phyloP scores from a whole-genome alignment of 2,888 invertebrate species.

The Nephrotoma appendiculata region DNA sequence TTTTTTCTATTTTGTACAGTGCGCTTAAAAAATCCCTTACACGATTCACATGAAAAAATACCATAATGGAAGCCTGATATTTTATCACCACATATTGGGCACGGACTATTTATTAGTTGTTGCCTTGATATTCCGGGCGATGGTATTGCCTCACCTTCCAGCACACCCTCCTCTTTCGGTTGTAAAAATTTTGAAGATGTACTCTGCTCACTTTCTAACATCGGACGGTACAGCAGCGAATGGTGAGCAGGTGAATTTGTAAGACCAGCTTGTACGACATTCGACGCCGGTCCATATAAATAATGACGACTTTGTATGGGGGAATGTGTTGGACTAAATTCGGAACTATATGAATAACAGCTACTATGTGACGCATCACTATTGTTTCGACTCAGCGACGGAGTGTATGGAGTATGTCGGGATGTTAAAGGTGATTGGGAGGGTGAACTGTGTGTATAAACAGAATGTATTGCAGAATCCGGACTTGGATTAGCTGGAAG shows the following conservation, averaged over 20 bases:
- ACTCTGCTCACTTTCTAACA: slow-evolving; percentile 27
- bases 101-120: slow-evolving; percentile 83
- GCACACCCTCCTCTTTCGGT: slow-evolving; percentile 17
- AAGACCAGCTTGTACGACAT: slow-evolving; percentile 13
- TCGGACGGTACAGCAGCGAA: slow-evolving; percentile 39
- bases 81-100: slow-evolving; percentile 90
- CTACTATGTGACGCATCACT: slow-evolving; percentile 83
- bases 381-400: slow-evolving; percentile 75
- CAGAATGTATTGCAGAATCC: slow-evolving; percentile 79
- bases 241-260: slow-evolving; percentile 31
- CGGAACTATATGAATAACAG: slow-evolving; percentile 73
- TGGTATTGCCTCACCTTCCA: slow-evolving; percentile 30
- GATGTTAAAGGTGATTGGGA: slow-evolving; percentile 77
- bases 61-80: slow-evolving; percentile 97
- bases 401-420: slow-evolving; percentile 65
- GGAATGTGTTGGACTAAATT: slow-evolving; percentile 74
- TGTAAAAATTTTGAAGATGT: slow-evolving; percentile 15
- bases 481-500: slow-evolving; percentile 72
- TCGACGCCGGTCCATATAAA: slow-evolving; percentile 17
- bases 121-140: slow-evolving; percentile 71
- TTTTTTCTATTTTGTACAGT: slow-evolving; percentile 98
- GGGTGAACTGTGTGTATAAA: slow-evolving; percentile 66
- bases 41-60: slow-evolving; percentile 94
- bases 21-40: slow-evolving; percentile 95
- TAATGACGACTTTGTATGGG: slow-evolving; percentile 59